Conservation (phyloP, 2,888 invertebrate species). For the Harpalus rufipes region DNA sequence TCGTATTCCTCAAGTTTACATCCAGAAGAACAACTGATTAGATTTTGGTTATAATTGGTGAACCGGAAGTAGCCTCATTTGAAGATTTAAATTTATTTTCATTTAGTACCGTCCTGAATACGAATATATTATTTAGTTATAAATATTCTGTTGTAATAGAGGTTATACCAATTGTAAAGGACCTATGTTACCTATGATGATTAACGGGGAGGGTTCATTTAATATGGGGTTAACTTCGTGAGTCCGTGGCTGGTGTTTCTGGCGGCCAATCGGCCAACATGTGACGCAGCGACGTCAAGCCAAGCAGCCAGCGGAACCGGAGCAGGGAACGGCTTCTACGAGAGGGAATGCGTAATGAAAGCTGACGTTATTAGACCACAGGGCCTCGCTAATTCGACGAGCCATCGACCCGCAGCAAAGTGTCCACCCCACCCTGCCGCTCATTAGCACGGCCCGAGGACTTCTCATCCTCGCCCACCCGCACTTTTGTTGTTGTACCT, state of each 20-base stretch:
- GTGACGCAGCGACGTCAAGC: conserved; percentile 17
- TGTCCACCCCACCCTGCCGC: conserved; percentile 48
- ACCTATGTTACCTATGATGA: no score
- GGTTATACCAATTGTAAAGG: no score
- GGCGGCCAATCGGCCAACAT: conserved; percentile 2
- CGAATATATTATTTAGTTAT: no score
- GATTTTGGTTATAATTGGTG: no score
- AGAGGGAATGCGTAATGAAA: conserved; percentile 67
- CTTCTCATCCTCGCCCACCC: conserved; percentile 10
- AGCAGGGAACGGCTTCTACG: conserved; percentile 34
- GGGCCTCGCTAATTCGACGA: conserved; percentile 66
- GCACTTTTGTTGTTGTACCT: conserved; percentile 14
- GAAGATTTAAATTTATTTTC: no score
- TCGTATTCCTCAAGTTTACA: no score
- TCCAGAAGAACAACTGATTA: no score
- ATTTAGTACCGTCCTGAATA: no score
- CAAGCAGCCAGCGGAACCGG: conserved; percentile 13
- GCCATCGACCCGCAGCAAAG: conserved; percentile 63
- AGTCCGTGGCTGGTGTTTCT: conserved; percentile 11
- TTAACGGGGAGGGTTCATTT: no score
- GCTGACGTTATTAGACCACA: conserved; percentile 66
- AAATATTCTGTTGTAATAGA: no score
- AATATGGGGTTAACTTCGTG: neutral
- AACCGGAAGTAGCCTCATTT: no score
- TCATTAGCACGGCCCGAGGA: conserved; percentile 58